Conservation (phyloP, 64 coral and sea anemone genomes). For the Dendrophyllia cribrosa region DNA sequence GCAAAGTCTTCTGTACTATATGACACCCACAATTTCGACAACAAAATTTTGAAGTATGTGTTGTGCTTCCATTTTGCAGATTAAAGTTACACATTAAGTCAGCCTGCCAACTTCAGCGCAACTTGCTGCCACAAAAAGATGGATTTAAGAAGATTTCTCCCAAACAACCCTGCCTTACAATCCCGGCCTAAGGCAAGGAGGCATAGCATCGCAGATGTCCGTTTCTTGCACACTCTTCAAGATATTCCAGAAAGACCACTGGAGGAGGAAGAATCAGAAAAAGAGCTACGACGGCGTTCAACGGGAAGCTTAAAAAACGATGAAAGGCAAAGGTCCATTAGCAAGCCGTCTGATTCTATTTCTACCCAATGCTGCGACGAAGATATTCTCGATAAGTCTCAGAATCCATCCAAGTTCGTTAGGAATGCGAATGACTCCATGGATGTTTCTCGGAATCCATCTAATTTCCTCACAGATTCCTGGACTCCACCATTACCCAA, state of each 20-base stretch:
- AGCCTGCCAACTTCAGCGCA: no score
- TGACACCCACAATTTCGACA: no score
- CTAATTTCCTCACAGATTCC: not conserved
- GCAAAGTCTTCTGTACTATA: no score
- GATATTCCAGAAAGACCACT: constrained; percentile 13
- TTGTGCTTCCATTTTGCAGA: constrained; percentile 16
- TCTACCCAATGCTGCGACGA: not conserved
- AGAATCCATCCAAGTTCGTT: not conserved
- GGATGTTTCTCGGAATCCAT: no score
- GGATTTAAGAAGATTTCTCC: not conserved
- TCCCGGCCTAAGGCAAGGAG: not conserved
- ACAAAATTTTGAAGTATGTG: no score
- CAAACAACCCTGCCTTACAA: not conserved
- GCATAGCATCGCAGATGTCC: constrained; percentile 19
- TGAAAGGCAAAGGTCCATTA: not conserved
- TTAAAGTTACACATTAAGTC: not conserved
- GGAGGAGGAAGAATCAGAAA: not conserved
- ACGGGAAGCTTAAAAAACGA: not conserved
- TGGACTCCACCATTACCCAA: no score
- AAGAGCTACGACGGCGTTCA: not conserved
- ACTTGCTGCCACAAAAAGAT: not conserved
- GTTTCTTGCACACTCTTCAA: not conserved
- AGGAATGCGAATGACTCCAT: not conserved
- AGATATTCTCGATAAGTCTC: not conserved
- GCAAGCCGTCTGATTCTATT: not conserved